Percentiles rank a stretch among this genome's conserved stretches.
Conservation (phyloP, 1,140 invertebrate genomes). For the Drosophila tristis region DNA sequence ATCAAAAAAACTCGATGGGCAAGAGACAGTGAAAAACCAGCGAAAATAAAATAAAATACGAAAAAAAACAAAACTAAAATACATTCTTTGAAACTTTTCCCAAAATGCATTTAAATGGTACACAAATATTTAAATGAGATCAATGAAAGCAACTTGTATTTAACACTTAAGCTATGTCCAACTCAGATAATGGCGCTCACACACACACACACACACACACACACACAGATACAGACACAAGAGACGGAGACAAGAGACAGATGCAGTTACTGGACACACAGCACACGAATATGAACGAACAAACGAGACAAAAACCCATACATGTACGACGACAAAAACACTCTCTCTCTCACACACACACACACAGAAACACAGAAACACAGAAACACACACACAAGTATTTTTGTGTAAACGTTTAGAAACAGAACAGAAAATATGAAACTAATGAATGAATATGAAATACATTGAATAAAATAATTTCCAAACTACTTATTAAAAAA, state of each 20-base stretch:
- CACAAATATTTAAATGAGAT: slow-evolving; percentile 69
- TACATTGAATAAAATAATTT: slow-evolving; percentile 82
- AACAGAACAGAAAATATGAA: slow-evolving; percentile 68
- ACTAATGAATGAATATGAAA: slow-evolving; percentile 79
- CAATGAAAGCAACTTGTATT: slow-evolving; percentile 64
- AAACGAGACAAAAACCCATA: slow-evolving; percentile 16
- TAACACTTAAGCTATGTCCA: slow-evolving; percentile 67
- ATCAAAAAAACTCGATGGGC: slow-evolving; percentile 21
- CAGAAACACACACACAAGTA: slow-evolving; percentile 58
- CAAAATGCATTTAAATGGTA: slow-evolving; percentile 78
- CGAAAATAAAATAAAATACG: slow-evolving; percentile 13
- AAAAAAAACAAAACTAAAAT: slow-evolving; percentile 37
- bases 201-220: slow-evolving; percentile 20
- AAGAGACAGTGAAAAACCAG: slow-evolving; percentile 2
- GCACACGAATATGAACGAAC: slow-evolving; percentile 6
- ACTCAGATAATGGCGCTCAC: slow-evolving; percentile 40
- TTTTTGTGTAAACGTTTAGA: slow-evolving; percentile 76
- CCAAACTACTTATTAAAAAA: slow-evolving; percentile 71
- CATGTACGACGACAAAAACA: background rate
- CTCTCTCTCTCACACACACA: background rate
- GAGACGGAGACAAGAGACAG: slow-evolving; percentile 16
- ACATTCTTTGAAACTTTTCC: slow-evolving; percentile 66
- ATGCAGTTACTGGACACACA: background rate
- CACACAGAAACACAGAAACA: slow-evolving; percentile 22
- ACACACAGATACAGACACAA: slow-evolving; percentile 19